phyloP scores from a whole-genome alignment of 2,797 vertebrate genomes.

The Coccyzus lansbergi region DNA sequence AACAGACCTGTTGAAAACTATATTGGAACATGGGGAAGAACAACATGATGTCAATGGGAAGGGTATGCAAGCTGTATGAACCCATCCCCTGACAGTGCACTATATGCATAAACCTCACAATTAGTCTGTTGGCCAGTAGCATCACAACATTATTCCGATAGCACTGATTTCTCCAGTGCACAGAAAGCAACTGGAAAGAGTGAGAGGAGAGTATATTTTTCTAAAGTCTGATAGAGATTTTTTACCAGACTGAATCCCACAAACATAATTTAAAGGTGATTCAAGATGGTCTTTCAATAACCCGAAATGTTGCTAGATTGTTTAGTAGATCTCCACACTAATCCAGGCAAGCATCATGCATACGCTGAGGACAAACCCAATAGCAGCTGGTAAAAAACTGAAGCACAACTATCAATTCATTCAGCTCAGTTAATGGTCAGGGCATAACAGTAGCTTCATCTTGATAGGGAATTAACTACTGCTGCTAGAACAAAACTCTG shows the following conservation, averaged over 20 bases:
- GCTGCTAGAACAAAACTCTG: neutral
- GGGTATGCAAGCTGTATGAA: rapidly evolving
- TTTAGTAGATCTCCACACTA: neutral
- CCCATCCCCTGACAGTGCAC: too few species aligned
- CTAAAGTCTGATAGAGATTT: neutral
- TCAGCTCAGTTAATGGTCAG: neutral
- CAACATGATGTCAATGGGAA: rapidly evolving
- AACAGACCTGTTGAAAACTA: neutral
- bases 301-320: neutral
- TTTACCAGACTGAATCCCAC: neutral
- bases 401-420: neutral
- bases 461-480: neutral
- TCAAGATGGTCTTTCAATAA: neutral
- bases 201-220: neutral
- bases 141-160: neutral
- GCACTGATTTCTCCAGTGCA: neutral
- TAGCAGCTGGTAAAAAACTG: neutral
- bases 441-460: neutral
- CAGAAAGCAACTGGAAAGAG: neutral
- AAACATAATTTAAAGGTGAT: neutral
- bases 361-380: neutral
- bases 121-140: neutral
- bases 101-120: neutral
- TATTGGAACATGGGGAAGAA: neutral
- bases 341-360: neutral